Base-by-base conservation (phyloP, 2,797 vertebrate genomes). In the Diglossa cyanea region DNA sequence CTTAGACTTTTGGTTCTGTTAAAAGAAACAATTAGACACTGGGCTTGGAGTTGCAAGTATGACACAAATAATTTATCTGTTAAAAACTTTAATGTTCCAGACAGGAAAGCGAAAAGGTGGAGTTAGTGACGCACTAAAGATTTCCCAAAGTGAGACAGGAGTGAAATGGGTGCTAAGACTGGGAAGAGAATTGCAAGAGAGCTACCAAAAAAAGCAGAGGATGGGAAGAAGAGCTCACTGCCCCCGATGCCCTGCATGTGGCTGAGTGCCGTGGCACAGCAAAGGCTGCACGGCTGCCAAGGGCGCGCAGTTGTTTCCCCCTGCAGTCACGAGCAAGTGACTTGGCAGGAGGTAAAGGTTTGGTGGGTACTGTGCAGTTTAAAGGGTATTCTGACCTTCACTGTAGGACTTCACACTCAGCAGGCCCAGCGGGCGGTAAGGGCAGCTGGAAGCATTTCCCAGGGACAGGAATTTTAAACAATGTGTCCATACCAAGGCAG, bases 331-430 rank as follows among this genome's bases (percentile, higher is more conserved):
- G 3, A 93, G 79, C 66, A 26, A 75, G 87, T 7, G 62, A 61
- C 58, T 94, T 94, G 95, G 91, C 95, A 95, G 75, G 25, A 93
- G 82, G 72, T 30, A 33, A 77, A 90, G 66, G 72, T 71, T 77
- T 33, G 24, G 6, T 0, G 6, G 79, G 12, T 24, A 5, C 53
- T 17, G 10, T 14, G 76, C 73, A 48, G 35, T 75, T 71, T 39
- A 58, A 25, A 71, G 82, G 65, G 21, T 78, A 42, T 54, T 93
- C 87, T 93, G 95, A 94, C 95, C 95, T 96, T 96, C 93, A 35
- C 23, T 13, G 3, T 11, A 2, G 4, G 35, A 13, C 45, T 63
- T 2, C 30, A 15, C 9, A 1, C 19, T 23, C 79, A 9, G 60
- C 12, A 13, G 66, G 65, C 88, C 47, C 54, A 39, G 76, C 2